Conservation (phyloP, 2,888 invertebrate species). For the Andricus curvator region DNA sequence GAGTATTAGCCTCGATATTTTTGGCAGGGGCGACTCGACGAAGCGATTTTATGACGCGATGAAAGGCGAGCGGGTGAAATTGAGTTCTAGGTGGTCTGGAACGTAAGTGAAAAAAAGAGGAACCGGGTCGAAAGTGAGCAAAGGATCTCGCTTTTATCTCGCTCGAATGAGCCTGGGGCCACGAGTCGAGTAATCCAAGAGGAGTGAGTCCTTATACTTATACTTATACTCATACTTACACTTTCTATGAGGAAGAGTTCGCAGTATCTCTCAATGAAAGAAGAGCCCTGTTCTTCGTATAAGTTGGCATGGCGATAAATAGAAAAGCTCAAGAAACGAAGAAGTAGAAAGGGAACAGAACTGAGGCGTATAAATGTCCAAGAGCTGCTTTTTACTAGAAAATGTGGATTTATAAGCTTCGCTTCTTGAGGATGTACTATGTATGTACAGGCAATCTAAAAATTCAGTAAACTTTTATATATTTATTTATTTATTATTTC, state of each 20-base stretch:
- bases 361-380: conserved; percentile 17
- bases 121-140: conserved; percentile 33
- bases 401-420: background rate
- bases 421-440: background rate
- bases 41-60: conserved; percentile 37
- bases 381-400: conserved; percentile 8
- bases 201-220: background rate
- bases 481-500: too few relatives aligned
- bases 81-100: conserved; percentile 33
- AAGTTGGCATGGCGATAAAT: conserved; percentile 39
- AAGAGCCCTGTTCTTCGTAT: conserved; percentile 8
- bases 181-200: conserved; percentile 32
- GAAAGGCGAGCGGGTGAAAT: conserved; percentile 36
- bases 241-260: conserved; percentile 22
- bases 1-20: conserved; percentile 29
- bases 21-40: conserved; percentile 24
- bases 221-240: conserved; percentile 19
- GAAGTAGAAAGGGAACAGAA: conserved; percentile 6
- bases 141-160: conserved; percentile 37
- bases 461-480: too few relatives aligned
- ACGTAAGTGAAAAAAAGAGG: conserved; percentile 35
- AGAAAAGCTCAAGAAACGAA: conserved; percentile 20
- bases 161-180: conserved; percentile 36
- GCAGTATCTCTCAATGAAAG: conserved; percentile 29
- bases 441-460: too few relatives aligned